These are phyloP conservation scores for Silurus glanis DNA, from an alignment of 2,113 vertebrate species.

Conservation along the genomic window DNA sequence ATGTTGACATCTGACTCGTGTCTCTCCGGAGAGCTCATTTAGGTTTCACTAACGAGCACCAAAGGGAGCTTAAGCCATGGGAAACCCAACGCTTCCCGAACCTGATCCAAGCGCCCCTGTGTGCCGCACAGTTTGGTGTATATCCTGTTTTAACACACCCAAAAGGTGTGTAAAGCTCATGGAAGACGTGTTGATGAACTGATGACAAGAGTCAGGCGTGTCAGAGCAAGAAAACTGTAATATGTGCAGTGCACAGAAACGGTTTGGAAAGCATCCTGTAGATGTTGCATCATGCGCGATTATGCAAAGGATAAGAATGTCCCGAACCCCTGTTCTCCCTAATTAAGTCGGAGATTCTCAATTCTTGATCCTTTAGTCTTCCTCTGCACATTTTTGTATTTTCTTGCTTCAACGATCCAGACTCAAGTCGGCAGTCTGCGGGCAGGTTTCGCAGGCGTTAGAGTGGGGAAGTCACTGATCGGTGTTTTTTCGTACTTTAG, in stretches of 20 bases:
- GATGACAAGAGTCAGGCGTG: background rate
- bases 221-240: background rate
- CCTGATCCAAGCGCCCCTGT: background rate
- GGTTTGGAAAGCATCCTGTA: background rate
- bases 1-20: constrained; percentile 33
- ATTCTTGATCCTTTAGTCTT: background rate
- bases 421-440: background rate
- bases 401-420: background rate
- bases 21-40: constrained; percentile 38
- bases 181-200: background rate
- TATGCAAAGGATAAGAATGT: constrained; percentile 13
- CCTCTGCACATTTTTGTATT: background rate
- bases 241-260: background rate
- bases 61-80: constrained; percentile 34
- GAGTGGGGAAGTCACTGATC: background rate
- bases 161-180: background rate
- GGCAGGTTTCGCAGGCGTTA: background rate
- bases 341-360: background rate
- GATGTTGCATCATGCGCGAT: background rate
- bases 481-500: background rate
- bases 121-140: background rate
- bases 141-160: constrained; percentile 23
- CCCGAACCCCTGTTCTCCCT: background rate
- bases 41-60: constrained; percentile 42
- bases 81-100: constrained; percentile 1